Base-by-base conservation (phyloP, 1,140 invertebrate genomes). In the Onthophagus taurus region DNA sequence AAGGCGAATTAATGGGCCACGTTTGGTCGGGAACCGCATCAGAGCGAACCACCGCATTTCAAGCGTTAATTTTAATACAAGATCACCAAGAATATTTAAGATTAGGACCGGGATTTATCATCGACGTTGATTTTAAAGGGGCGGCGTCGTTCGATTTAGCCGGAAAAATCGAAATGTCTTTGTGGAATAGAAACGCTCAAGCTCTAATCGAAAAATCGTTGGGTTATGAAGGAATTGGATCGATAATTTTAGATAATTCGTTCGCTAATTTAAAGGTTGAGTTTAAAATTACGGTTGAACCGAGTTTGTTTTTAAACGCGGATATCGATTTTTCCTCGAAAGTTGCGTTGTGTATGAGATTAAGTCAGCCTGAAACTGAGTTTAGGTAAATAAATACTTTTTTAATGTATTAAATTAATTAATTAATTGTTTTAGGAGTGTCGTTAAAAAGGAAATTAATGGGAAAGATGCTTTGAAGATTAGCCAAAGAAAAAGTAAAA, bases 131-230 rank as follows among this genome's bases (percentile, higher is more conserved):
- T 19, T 58, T 89, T 0, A 67, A 78, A 45, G 84, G 85, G 9
- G 80, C 78, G 0, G 66, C 82, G 8, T 91, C 88, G 8, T 79
- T 91, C 45, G 88, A 94, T 61, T 65, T 93, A 5, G 78, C 84
- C 41, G 89, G 89, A 9, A 76, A 84, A 62, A 78, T 92, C n/a
- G 76, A 81, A 52, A 72, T 93, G 9, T 90, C 86, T 50, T 58
- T 93, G 6, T 94, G 89, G 89, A 86, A 85, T 49, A 76, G 83
- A 57, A 91, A 85, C 61, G 85, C 88, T 1, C 75, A 89, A 49
- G 85, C 85, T 8, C 61, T 86, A 19, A 85, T 94, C 0, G 79
- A 85, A 57, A 76, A 81, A 61, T 76, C 72, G 80, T 83, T 67
- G 42, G 85, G 83, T 4, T 60, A 86, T 16, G 71, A 77, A 31